phyloP scores from a whole-genome alignment of 1,140 invertebrate species.

The Chironomus striatipennis region DNA sequence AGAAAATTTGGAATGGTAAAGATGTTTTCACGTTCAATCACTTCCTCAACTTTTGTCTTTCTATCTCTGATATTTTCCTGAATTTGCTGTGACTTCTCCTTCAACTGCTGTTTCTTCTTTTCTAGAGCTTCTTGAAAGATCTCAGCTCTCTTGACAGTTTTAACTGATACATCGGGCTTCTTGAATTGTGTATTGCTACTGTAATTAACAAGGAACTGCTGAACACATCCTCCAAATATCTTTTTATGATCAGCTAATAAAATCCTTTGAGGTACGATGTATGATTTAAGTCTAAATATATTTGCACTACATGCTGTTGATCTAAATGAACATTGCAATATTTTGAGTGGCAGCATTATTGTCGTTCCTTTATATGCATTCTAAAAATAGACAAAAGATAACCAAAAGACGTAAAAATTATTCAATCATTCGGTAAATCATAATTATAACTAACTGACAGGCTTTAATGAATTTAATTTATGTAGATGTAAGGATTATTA shows the following conservation, averaged over 20 bases:
- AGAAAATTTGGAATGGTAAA: constrained; percentile 89
- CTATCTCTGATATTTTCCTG: constrained; percentile 59
- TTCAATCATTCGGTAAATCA: not conserved
- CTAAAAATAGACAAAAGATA: not conserved
- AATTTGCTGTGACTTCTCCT: constrained; percentile 50
- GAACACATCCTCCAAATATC: not conserved
- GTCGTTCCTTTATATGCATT: not conserved
- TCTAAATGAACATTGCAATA: not conserved
- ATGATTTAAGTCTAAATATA: not conserved
- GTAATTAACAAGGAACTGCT: not conserved
- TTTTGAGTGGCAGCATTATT: not conserved
- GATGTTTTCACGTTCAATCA: constrained; percentile 76
- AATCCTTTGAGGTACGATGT: not conserved
- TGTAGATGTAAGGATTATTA: too few relatives aligned
- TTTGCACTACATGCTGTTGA: not conserved
- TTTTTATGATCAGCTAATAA: not conserved
- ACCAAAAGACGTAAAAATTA: not conserved
- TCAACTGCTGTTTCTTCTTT: constrained; percentile 49
- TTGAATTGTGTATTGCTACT: not conserved
- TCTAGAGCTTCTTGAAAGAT: constrained; percentile 46
- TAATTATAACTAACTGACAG: not conserved
- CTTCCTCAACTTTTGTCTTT: constrained; percentile 51
- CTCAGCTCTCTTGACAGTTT: constrained; percentile 41
- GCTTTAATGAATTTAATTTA: too few relatives aligned
- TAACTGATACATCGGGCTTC: not conserved